Evolutionary conservation across 2,797 vertebrate genomes (phyloP), one percentile per base, ranked within the genome.

Genomic region (Coranthus polyacanthus): DNA sequence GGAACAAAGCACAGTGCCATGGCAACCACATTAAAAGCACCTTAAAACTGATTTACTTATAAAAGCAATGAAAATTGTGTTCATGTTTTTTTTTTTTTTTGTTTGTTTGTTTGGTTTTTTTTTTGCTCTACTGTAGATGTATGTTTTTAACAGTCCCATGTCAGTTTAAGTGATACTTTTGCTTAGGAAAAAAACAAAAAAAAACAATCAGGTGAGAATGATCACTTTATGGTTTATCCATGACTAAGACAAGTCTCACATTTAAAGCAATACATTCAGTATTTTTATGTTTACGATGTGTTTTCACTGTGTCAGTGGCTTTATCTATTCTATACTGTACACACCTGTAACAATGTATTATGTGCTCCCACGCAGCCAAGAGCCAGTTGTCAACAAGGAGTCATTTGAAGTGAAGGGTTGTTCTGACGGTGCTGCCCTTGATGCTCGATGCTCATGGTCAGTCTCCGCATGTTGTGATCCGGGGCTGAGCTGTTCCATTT

Each of bases 1-100:
- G 75, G 82, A 83, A 86, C 75, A 86, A 88, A 91, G 89, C 90
- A 87, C 86, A 91, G 88, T 88, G 90, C 88, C 90, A 91, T 91
- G 88, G 92, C 88, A 91, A 91, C 92, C 90, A 86, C 90, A 92
- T 84, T 84, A 90, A 92, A 90, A 91, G 92, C 92, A 93, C 90
- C 90, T 92, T 93, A 88, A 91, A 85, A 85, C 75, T 68, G 63
- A 88, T 84, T 89, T 89, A 84, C 81, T 80, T 83, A 88, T 37
- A 84, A 87, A 90, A 90, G 87, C 85, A 90, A 88, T 90, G 80
- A 49, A 71, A 77, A 64, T 79, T 75, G 56, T 90, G 85, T 88
- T 75, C 51, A 66, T 81, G 41, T 73, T 79, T 52, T 60, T 7
- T 29, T 29, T 29, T 29, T 26, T 26, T 6, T 26, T 26, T 79